Evolutionary conservation across 1,140 invertebrate species (phyloP), one percentile per base, ranked within the genome.

Genomic region (Macrostomum lignano): DNA sequence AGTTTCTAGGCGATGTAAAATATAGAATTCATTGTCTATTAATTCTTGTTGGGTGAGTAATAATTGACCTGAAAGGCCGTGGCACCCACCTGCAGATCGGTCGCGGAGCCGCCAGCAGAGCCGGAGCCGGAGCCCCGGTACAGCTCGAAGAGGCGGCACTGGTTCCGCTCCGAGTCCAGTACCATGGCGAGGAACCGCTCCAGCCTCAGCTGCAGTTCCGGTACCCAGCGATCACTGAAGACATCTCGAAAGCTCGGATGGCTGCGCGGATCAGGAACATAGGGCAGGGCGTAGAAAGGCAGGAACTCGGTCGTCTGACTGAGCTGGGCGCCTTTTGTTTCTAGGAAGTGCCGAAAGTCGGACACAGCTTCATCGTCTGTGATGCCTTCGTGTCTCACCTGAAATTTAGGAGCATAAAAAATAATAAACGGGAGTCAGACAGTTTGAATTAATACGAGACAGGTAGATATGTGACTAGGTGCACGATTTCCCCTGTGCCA

Each of bases 251-350:
- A 64, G 21, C 62, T 58, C 3, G 62, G 58, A 46, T 67, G 63
- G 17, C 51, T 40, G 36, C 54, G 51, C n/a, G 65, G 63, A 42
- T 63, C 55, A 21, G 55, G 50, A 13, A 67, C 59, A 44, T 62
- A 67, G 0, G 65, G 65, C 17, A 68, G 42, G 21, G 65, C 65
- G 44, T 65, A 68, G 41, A 57, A 66, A 5, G 61, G 57, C 33
- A 65, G 42, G 35, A 66, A 62, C 40, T 67, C 63, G 33, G 52
- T 54, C 25, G 63, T 63, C 32, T 62, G 49, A 33, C 63, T 64
- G 10, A 66, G 51, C 24, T 54, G 46, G 6, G 54, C 47, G 31
- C 65, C 64, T 41, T 55, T 49, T 1, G 53, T 61, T 39, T 60
- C 60, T 7, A 68, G 43, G 43, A 61, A 68, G 19, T 45, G 45